Evolutionary conservation across 2,113 vertebrate species (phyloP).

Genomic region (Desmodus rotundus): DNA sequence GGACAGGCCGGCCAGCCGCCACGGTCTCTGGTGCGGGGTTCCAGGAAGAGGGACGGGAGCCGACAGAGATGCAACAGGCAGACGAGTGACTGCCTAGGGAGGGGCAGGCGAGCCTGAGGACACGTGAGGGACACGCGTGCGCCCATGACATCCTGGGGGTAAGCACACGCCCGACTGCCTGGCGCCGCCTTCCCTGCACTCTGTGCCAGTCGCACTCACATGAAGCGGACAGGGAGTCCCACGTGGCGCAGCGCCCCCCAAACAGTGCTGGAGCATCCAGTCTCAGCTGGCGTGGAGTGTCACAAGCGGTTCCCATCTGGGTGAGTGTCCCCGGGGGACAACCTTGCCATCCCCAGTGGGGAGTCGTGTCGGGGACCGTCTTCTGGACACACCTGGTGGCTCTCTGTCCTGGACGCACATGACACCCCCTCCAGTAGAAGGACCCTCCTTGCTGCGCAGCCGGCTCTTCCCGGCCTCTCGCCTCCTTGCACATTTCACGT

Average conservation of each 20-base stretch:
- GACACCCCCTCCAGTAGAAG: not conserved
- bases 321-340: not conserved
- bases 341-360: not conserved
- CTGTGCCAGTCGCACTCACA: too few species aligned
- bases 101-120: too few species aligned
- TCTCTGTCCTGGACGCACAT: not conserved
- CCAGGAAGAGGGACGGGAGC: not conserved
- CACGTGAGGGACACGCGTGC: too few species aligned
- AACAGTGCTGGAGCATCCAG: too few species aligned
- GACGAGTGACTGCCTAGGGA: too few species aligned
- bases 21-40: too few species aligned
- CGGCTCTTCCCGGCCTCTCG: not conserved
- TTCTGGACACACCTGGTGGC: not conserved
- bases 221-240: too few species aligned
- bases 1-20: too few species aligned
- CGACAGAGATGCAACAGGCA: not conserved
- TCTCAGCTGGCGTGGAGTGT: not conserved
- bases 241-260: rapidly evolving
- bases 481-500: not conserved
- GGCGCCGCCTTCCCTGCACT: too few species aligned
- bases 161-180: too few species aligned
- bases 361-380: not conserved
- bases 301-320: not conserved
- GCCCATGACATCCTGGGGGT: too few species aligned
- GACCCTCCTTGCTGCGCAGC: not conserved